Percentiles rank a stretch among this genome's conserved stretches.
Evolutionary conservation across 2,797 vertebrate genomes (phyloP).

Genomic region (Peromyscus nudipes): DNA sequence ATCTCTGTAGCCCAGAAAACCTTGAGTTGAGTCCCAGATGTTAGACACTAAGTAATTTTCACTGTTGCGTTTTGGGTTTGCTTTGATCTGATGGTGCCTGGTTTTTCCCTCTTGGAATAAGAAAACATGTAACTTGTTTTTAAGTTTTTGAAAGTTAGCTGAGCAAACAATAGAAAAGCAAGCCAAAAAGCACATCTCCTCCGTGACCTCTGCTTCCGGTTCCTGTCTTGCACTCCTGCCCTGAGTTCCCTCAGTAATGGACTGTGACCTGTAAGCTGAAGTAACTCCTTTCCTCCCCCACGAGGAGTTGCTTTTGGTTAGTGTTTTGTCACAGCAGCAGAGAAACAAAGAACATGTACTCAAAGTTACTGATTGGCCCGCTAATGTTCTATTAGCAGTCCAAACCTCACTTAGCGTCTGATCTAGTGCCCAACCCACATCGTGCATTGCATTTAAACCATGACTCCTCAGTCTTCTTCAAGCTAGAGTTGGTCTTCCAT

Average conservation of each 20-base stretch:
- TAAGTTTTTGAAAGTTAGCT: background rate
- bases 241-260: background rate
- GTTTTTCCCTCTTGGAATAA: background rate
- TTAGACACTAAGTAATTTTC: background rate
- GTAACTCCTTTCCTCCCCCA: background rate
- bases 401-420: background rate
- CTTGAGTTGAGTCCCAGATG: background rate
- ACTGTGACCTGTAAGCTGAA: background rate
- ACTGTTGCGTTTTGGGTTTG: background rate
- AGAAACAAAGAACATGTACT: background rate
- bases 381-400: background rate
- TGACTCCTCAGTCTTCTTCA: background rate
- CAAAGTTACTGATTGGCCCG: background rate
- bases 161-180: background rate
- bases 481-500: conserved; percentile 25
- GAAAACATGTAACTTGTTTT: background rate
- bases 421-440: background rate
- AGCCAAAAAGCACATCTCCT: background rate
- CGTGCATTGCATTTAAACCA: background rate
- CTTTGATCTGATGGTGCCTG: background rate
- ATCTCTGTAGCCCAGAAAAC: background rate
- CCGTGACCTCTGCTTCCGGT: background rate
- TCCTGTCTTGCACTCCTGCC: background rate
- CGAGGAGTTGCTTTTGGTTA: background rate
- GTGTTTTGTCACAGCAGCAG: background rate